Conservation (phyloP, 2,888 invertebrate genomes). For the Anticlea derivata region DNA sequence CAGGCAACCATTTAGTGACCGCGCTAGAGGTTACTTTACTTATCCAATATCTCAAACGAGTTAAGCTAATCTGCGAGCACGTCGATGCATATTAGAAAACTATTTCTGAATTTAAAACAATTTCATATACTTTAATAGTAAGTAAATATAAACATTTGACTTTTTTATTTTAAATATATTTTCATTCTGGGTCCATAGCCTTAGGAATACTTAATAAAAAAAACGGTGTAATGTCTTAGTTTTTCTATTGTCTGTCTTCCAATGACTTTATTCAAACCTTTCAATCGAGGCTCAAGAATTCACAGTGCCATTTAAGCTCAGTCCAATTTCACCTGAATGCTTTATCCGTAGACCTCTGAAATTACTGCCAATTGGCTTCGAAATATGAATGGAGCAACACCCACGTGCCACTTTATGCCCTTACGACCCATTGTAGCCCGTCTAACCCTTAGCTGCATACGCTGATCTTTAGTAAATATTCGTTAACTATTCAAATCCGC, state of each 20-base stretch:
- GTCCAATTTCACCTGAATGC: constrained; percentile 37
- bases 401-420: constrained; percentile 58
- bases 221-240: too few species aligned
- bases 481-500: not conserved
- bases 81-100: too few species aligned
- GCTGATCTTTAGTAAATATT: not conserved
- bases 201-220: too few species aligned
- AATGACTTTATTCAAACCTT: constrained; percentile 1
- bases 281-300: constrained; percentile 18
- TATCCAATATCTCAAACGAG: too few species aligned
- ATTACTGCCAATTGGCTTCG: constrained; percentile 75
- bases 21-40: too few species aligned
- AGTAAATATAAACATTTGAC: too few species aligned
- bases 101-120: too few species aligned
- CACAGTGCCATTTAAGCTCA: constrained; percentile 16
- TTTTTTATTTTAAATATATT: too few species aligned
- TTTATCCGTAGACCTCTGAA: constrained; percentile 62
- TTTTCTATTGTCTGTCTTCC: not conserved
- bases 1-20: too few species aligned
- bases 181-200: too few species aligned
- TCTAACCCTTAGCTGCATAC: constrained; percentile 28
- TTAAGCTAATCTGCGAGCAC: too few species aligned
- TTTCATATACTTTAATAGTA: too few species aligned
- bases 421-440: constrained; percentile 64
- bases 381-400: constrained; percentile 76